Base-by-base conservation (phyloP, 1,140 invertebrate species). In the Microvelia longipes region DNA sequence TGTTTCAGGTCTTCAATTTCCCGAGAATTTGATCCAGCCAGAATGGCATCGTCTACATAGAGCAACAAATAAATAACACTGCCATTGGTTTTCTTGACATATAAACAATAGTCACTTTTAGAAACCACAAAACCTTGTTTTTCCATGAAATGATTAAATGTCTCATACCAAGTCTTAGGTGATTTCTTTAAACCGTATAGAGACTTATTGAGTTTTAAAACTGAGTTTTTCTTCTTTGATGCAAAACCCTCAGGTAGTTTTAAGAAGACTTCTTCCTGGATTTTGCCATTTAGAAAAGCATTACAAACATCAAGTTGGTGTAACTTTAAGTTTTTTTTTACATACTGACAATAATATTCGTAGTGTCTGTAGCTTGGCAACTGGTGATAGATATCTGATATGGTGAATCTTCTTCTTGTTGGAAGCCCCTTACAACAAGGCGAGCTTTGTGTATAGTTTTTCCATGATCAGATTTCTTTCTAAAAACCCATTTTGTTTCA, bases 241-340 rank as follows among this genome's bases (percentile, higher is more conserved):
- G 76, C 73, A 74, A 76, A 81, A 14, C 71, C 72, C 72, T 76
- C 76, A 70, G 78, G 79, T 73, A 75, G 74, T 28, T 72, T 66
- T 78, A 81, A 79, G 65, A 76, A 80, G 60, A 80, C 72, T 5
- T 78, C 74, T 74, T 78, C 75, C 29, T 79, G 72, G 24, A 82
- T 68, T 2, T 77, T 72, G 28, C 76, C 78, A 72, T 81, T 73
- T 2, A 80, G 71, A 76, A 79, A 80, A 24, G 79, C 79, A 67
- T 78, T 80, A 63, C 75, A 75, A 19, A 80, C 73, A 71, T 77
- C 79, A 71, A 79, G 75, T 19, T 19, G 28, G 28, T 25, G 19
- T 5, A 67, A 14, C 2, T 67, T 27, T 2, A 67, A 61, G 78
- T 77, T 27, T 19, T 68, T 75, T 71, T 1, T 73, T 74, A 14